These are phyloP conservation scores for Carterocephalus palaemon DNA, from an alignment of 2,888 invertebrate genomes.

Conservation along the genomic window DNA sequence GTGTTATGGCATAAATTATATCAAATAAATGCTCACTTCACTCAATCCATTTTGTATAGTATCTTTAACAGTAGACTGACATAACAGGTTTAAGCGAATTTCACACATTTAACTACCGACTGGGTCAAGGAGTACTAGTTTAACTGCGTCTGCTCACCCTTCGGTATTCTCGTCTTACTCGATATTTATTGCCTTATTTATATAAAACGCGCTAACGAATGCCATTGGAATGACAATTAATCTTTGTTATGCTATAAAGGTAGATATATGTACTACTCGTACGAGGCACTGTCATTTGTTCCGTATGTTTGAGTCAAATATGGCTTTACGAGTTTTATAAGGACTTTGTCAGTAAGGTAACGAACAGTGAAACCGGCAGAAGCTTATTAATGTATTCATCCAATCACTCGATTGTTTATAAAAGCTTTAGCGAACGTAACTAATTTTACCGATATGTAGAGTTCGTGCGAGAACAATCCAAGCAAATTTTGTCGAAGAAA, in stretches of 20 bases:
- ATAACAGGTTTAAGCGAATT: conserved; percentile 11
- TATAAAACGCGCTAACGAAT: conserved; percentile 8
- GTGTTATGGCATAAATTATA: too few relatives aligned
- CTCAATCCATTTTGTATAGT: too few relatives aligned
- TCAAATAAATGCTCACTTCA: too few relatives aligned
- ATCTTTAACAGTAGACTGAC: too few relatives aligned
- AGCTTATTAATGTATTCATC: too few relatives aligned
- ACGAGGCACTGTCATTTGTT: conserved; percentile 6
- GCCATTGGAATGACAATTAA: conserved; percentile 14
- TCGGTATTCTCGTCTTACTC: conserved; percentile 17
- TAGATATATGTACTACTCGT: conserved; percentile 7
- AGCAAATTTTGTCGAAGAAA: not conserved
- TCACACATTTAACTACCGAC: conserved; percentile 19
- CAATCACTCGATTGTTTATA: too few relatives aligned
- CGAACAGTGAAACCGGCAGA: too few relatives aligned
- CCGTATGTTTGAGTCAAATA: not conserved
- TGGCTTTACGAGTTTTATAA: conserved; percentile 2
- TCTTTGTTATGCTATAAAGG: conserved; percentile 18
- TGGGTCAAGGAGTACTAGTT: conserved; percentile 23
- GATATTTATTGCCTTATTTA: conserved; percentile 24
- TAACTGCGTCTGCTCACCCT: conserved; percentile 15
- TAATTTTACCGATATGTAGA: not conserved
- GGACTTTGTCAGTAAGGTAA: too few relatives aligned
- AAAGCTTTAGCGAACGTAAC: too few relatives aligned
- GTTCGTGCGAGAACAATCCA: conserved; percentile 2